Conservation (phyloP, 2,888 invertebrate species). For the Temnothorax rugatulus region DNA sequence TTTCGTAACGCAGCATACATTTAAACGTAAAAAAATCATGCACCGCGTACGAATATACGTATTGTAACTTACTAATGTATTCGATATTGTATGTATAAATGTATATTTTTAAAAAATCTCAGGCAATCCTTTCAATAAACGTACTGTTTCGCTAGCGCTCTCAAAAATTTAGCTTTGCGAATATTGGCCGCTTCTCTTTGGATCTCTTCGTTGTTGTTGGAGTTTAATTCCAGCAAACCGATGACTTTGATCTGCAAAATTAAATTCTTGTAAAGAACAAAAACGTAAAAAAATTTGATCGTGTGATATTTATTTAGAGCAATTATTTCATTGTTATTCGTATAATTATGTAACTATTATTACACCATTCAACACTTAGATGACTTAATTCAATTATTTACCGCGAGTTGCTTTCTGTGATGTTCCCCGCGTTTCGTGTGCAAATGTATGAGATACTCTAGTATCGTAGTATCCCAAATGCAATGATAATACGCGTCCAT, state of each 20-base stretch:
- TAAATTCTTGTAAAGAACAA: conserved; percentile 2
- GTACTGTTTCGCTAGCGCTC: conserved; percentile 95
- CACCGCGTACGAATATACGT: background rate
- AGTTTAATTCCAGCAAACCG: conserved; percentile 96
- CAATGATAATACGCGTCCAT: conserved; percentile 98
- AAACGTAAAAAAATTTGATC: conserved; percentile 10
- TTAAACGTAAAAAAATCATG: background rate
- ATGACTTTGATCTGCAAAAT: conserved; percentile 91
- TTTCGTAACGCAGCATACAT: background rate
- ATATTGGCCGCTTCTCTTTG: conserved; percentile 96
- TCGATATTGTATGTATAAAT: background rate
- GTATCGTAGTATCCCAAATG: conserved; percentile 97
- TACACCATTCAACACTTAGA: background rate
- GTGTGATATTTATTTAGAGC: conserved; percentile 15
- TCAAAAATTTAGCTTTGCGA: conserved; percentile 93
- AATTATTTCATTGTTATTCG: background rate
- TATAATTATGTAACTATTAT: background rate
- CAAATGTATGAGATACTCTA: conserved; percentile 95
- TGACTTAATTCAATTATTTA: conserved; percentile 83
- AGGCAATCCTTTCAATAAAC: conserved; percentile 85
- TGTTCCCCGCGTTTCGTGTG: conserved; percentile 96
- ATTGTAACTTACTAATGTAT: background rate
- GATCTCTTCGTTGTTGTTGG: conserved; percentile 98
- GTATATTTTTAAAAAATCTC: background rate
- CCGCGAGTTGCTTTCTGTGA: conserved; percentile 94